Percentiles rank a stretch among this genome's conserved stretches.
phyloP scores from a whole-genome alignment of 2,797 vertebrate genomes.

The Prionace glauca region DNA sequence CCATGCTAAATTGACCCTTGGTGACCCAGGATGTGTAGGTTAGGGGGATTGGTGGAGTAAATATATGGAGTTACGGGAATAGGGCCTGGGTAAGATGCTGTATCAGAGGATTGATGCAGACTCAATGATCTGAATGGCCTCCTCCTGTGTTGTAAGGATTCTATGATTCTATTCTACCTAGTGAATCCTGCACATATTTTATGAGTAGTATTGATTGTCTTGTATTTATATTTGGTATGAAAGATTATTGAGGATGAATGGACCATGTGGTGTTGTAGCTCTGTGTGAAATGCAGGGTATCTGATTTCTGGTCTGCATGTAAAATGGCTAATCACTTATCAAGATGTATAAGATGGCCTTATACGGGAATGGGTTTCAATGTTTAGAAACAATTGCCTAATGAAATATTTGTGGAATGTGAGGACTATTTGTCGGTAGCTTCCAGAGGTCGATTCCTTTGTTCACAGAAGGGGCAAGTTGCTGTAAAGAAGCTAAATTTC shows the following conservation, averaged over 20 bases:
- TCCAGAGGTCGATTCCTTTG: not conserved
- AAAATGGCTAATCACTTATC: not conserved
- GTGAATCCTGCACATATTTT: not conserved
- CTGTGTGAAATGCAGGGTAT: not conserved
- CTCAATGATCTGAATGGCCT: no score
- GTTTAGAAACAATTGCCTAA: not conserved
- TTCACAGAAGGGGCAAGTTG: not conserved
- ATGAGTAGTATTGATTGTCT: not conserved
- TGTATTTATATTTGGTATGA: not conserved
- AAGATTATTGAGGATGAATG: not conserved
- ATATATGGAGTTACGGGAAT: no score
- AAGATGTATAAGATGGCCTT: not conserved
- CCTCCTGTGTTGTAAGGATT: no score
- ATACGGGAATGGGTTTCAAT: not conserved
- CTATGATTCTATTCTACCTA: no score
- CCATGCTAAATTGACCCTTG: no score
- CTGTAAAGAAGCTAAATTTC: not conserved
- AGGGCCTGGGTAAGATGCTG: no score
- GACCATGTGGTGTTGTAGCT: not conserved
- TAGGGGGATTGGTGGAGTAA: no score
- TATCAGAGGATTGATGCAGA: no score
- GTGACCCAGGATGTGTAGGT: no score
- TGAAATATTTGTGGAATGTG: not conserved
- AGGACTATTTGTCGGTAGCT: not conserved
- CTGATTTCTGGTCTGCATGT: not conserved